Evolutionary conservation across 1,140 invertebrate species (phyloP), one percentile per base, ranked within the genome.

Genomic region (Aphis craccivora): DNA sequence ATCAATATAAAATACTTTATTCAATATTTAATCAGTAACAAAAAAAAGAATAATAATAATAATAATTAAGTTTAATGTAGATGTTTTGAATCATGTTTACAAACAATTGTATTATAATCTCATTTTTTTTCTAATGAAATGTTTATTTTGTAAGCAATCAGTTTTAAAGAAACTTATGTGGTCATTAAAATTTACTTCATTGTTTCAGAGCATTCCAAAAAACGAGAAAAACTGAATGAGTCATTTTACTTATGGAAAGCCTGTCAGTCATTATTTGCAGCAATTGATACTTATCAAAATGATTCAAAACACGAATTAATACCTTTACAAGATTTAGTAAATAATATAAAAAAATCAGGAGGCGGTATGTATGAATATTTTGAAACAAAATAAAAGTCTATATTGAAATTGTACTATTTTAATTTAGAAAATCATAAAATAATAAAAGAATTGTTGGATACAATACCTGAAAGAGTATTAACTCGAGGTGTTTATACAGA

Each of bases 401-500:
- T 43, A 6, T 67, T 90, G 14, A 43, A 43, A 45, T 67, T 37
- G 4, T 55, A 87, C 53, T 83, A 23, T 90, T 94, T 96, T 95
- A 94, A 94, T 96, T 96, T 96, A 94, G 96, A 96, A 94, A 96
- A 96, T 51, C 97, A 97, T 95, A 96, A 97, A 89, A 96, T 98
- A 94, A 97, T 98, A 43, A 95, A 95, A 23, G 96, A 97, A 0
- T 96, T 99, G 5, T 95, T 99, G 30, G 95, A 96, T 60, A 96
- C 97, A 35, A 97, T 99, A 94, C 98, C 98, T 0, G 95, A 96
- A 37, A 96, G 97, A 94, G 98, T 97, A 1, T 95, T 96, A 5
- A 96, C 97, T 83, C 96, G 97, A 94, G 99, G 98, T 20, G 97
- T 99, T 67, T 98, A 96, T 95, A 97, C 98, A 1, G 98, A 99